Conservation (phyloP, 2,113 vertebrate species). For the Tretioscincus oriximinensis region DNA sequence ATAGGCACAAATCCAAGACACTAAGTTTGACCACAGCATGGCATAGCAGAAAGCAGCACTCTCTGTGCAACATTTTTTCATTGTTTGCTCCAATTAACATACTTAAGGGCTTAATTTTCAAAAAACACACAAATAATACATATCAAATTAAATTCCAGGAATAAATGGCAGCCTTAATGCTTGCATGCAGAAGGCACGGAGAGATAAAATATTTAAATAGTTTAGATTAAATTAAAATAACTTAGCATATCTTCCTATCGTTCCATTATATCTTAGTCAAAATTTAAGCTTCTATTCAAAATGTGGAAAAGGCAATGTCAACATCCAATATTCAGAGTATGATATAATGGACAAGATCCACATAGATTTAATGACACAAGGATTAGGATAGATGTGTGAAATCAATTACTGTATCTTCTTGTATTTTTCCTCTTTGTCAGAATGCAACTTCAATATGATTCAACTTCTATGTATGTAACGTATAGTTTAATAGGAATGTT, state of each 20-base stretch:
- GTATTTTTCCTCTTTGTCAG: no score
- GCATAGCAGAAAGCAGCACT: slow-evolving; percentile 37
- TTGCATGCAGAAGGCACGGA: background rate
- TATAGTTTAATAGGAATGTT: no score
- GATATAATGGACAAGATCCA: background rate
- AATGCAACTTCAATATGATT: background rate
- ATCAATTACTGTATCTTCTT: background rate
- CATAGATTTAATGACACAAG: background rate
- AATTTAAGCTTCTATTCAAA: background rate
- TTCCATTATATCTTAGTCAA: background rate
- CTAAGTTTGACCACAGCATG: slow-evolving; percentile 49
- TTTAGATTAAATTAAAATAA: background rate
- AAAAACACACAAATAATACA: slow-evolving; percentile 13
- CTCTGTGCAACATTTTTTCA: slow-evolving; percentile 38
- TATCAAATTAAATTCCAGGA: slow-evolving; percentile 24
- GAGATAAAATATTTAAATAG: background rate
- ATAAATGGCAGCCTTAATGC: slow-evolving; percentile 2
- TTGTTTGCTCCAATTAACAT: slow-evolving; percentile 36
- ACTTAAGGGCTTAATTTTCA: slow-evolving; percentile 23
- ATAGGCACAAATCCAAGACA: slow-evolving; percentile 66
- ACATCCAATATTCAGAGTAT: background rate
- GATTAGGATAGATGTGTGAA: background rate
- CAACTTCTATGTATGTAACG: background rate
- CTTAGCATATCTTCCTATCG: background rate
- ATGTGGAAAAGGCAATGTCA: background rate